phyloP scores from a whole-genome alignment of 2,888 invertebrate species.

The Onthophagus sagittarius region DNA sequence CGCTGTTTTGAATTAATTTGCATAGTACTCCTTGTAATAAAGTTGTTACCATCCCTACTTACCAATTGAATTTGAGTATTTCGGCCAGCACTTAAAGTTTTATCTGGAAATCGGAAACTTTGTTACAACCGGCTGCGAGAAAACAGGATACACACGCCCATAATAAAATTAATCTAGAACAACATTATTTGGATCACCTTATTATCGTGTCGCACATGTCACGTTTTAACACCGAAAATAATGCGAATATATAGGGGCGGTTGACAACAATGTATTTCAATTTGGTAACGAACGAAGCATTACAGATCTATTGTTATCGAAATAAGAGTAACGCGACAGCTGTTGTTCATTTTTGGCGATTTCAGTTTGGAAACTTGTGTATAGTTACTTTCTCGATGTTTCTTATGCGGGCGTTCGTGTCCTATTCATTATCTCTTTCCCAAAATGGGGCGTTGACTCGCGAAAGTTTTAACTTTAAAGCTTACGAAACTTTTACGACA shows the following conservation, averaged over 20 bases:
- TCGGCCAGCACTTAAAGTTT: background rate
- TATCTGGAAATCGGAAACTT: background rate
- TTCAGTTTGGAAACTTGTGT: background rate
- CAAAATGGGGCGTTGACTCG: background rate
- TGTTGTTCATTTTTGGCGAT: background rate
- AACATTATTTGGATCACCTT: background rate
- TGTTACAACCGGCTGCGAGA: background rate
- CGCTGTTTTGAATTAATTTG: constrained; percentile 37
- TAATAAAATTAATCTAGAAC: background rate
- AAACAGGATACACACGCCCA: background rate
- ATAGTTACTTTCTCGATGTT: background rate
- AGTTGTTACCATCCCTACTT: constrained; percentile 15
- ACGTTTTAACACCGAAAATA: background rate
- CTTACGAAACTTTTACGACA: background rate
- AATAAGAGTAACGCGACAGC: background rate
- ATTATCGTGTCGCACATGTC: background rate
- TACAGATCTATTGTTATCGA: background rate
- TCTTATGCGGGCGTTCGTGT: background rate
- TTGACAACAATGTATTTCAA: background rate
- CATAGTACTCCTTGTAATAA: constrained; percentile 31
- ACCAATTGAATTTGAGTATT: constrained; percentile 22
- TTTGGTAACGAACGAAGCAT: background rate
- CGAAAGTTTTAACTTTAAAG: background rate
- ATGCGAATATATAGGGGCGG: background rate
- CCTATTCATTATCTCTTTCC: background rate